Conservation (phyloP, 1,140 invertebrate species). For the Papilio polytes region DNA sequence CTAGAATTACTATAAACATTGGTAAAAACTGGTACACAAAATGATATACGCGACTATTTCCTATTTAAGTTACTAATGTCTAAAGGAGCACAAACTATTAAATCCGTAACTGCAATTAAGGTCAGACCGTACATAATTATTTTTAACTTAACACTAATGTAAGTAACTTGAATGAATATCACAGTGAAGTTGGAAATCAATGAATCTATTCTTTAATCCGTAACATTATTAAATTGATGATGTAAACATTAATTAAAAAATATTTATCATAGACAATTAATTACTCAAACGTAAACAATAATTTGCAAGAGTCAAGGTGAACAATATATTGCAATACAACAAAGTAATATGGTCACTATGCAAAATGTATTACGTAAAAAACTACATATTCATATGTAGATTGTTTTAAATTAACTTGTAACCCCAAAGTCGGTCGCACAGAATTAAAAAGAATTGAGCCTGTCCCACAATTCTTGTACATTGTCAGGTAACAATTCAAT, state of each 20-base stretch:
- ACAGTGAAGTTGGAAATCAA: neutral
- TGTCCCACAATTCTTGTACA: too few species aligned
- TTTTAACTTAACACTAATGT: neutral
- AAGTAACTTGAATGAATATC: neutral
- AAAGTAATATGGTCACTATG: neutral
- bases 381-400: constrained; percentile 2
- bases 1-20: too few species aligned
- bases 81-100: too few species aligned
- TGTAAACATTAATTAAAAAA: neutral
- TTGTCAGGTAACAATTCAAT: too few species aligned
- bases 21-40: too few species aligned
- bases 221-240: neutral
- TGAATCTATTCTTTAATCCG: neutral
- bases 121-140: too few species aligned
- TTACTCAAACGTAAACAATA: neutral
- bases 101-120: too few species aligned
- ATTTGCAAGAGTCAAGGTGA: constrained; percentile 13
- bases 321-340: neutral
- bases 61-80: too few species aligned
- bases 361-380: neutral
- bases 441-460: too few species aligned
- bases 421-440: too few species aligned
- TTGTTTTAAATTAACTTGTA: neutral
- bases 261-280: neutral
- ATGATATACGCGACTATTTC: too few species aligned